phyloP scores from a whole-genome alignment of 2,888 invertebrate species.

The Drosophila kokeensis region DNA sequence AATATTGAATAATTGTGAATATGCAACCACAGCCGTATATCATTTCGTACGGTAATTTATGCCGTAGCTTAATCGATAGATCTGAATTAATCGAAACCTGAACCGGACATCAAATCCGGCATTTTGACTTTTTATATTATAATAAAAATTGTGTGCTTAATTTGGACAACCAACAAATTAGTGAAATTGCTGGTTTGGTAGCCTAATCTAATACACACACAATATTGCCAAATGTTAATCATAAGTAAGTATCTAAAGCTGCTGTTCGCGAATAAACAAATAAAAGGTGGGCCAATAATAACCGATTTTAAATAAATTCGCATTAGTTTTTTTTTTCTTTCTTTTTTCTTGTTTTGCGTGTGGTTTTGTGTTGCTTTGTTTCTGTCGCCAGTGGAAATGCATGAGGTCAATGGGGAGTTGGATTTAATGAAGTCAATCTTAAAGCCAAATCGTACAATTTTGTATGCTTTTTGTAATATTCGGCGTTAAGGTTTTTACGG shows the following conservation, averaged over 20 bases:
- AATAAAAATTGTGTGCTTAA: conserved; percentile 28
- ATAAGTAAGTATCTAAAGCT: conserved; percentile 10
- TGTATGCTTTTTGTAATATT: not conserved
- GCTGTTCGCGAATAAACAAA: conserved; percentile 46
- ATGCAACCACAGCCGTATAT: not conserved
- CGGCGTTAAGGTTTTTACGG: not conserved
- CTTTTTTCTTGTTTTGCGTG: not conserved
- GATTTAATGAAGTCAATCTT: conserved; percentile 6
- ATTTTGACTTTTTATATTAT: conserved; percentile 26
- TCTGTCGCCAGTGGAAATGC: not conserved
- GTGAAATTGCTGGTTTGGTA: conserved; percentile 18
- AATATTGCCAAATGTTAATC: conserved; percentile 15
- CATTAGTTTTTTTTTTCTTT: conserved; percentile 19
- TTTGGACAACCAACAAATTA: conserved; percentile 42
- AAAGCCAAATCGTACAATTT: conserved; percentile 5
- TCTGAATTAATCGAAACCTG: conserved; percentile 6
- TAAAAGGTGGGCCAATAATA: conserved; percentile 34
- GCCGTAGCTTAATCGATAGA: conserved; percentile 24
- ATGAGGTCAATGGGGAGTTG: conserved; percentile 7
- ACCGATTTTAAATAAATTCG: conserved; percentile 54
- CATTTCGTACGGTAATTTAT: conserved; percentile 5
- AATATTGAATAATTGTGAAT: conserved; percentile 4
- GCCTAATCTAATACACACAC: conserved; percentile 13
- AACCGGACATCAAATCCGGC: conserved; percentile 25
- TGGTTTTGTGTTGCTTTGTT: conserved; percentile 13